A percentile compares a stretch with the other conserved stretches of the same genome.
Evolutionary conservation across 1,140 invertebrate species (phyloP).

Genomic region (Asbolus verrucosus): DNA sequence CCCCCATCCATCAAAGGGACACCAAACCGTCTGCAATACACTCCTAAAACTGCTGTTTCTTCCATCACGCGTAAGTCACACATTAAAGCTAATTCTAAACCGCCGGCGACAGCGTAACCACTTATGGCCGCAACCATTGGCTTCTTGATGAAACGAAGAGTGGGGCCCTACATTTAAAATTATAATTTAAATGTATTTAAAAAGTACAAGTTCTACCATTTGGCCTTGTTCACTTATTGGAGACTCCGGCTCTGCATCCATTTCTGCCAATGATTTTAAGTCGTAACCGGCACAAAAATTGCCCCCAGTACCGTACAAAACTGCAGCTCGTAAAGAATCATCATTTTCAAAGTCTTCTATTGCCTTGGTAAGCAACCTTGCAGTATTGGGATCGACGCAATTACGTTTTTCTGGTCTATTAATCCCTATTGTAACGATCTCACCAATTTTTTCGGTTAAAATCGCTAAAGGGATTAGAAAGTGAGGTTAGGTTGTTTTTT

Average conservation of each 20-base stretch:
- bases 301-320: conserved; percentile 89
- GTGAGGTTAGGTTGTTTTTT: background rate
- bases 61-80: conserved; percentile 92
- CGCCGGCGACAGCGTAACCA: conserved; percentile 90
- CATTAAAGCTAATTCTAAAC: conserved; percentile 89
- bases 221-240: background rate
- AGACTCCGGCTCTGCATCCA: conserved; percentile 52
- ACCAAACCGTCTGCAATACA: conserved; percentile 88
- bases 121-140: conserved; percentile 86
- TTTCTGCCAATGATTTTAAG: conserved; percentile 74
- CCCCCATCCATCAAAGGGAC: conserved; percentile 88
- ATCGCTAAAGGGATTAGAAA: conserved; percentile 65
- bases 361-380: conserved; percentile 75
- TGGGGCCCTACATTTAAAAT: conserved; percentile 68
- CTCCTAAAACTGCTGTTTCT: conserved; percentile 84
- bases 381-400: conserved; percentile 78
- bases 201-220: conserved; percentile 29
- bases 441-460: conserved; percentile 72
- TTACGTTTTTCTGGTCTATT: conserved; percentile 87
- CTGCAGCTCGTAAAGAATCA: conserved; percentile 73
- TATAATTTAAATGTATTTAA: background rate
- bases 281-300: conserved; percentile 94
- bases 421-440: conserved; percentile 83
- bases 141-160: conserved; percentile 78
- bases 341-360: conserved; percentile 86